Evolutionary conservation across 2,888 invertebrate genomes (phyloP), one percentile per base, ranked within the genome.

Genomic region (Agrochola circellaris): DNA sequence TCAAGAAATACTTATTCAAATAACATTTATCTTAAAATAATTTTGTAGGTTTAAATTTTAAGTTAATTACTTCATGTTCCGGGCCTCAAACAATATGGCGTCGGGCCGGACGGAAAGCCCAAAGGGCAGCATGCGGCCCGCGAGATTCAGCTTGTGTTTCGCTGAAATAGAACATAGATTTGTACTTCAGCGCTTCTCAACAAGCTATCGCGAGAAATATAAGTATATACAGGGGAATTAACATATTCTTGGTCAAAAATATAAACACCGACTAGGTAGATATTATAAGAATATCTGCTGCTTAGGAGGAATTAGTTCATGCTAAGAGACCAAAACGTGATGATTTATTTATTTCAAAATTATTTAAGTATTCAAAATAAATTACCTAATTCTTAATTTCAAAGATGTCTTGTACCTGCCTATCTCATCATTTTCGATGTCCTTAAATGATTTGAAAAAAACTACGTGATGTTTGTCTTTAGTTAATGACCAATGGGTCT

Each of bases 81-180:
- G 86, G 83, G 86, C 83, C 86, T 83, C 83, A 86, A 82, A 83
- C 83, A 83, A 83, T 74, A 83, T 82, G 83, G 83, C 83, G 83
- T 83, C 83, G 78, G 83, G 83, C 83, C 83, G 83, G 86, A 83
- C 83, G 71, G 83, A 83, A 82, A 83, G 83, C 83, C 83, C 83
- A 83, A 83, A 83, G 83, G 83, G 83, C 83, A 83, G 86, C 83
- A 83, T 86, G 86, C 86, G 86, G 74, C 83, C 83, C 83, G 83
- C 83, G 83, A 86, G 83, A 83, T 83, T 82, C 83, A 83, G 83
- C 83, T 82, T 83, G 83, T 82, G 83, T 82, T 48, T 66, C 62
- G 86, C 83, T 83, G 83, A 85, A 83, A 83, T 77, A 86, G 86
- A 83, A 86, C 83, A 83, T 73, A 83, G 48, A 15, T 42, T 82